Base-by-base conservation (phyloP, 2,888 invertebrate species). In the Deladenus siricidicola region DNA sequence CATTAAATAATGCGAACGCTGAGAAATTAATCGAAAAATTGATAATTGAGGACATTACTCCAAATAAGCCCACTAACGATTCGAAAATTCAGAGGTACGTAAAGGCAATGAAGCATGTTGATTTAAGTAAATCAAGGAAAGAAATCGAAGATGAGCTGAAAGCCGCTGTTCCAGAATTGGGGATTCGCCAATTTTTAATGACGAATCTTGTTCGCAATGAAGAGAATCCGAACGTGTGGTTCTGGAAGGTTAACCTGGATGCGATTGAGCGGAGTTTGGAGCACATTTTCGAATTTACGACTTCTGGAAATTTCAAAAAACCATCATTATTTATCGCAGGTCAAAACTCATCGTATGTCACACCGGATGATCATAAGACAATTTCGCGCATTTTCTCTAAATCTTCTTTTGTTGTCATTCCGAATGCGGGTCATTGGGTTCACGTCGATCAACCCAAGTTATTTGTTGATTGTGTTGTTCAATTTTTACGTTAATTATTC, bases 341-440 rank as follows among this genome's bases (percentile, higher is more conserved):
- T 56, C 85, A 83, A 17, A 82, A 85, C n/a, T 92, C 92, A 1
- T 85, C 87, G 80, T 90, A 87, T 79, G 85, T 93, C 39, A 39
- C 19, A n/a, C 45, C 24, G n/a, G 43, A 53, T 10, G 65, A 69
- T 50, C 43, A 44, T 80, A 81, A 65, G 76, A 81, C 82, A 60
- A 88, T 90, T 58, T 83, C 84, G 28, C 23, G 21, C 74, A 81
- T 87, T 56, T 90, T 90, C 76, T 88, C 89, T 0, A 80, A 83
- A 6, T 86, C 87, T 0, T 82, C 85, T 66, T 84, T 90, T 73
- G 80, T 83, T 50, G 86, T 85, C 69, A 84, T 91, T 55, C 84
- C 85, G 53, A 88, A 87, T 42, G 89, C 93, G 4, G 90, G 90
- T 0, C 94, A 96, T 80, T 89, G 91, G 60, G 86, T 93, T 0